phyloP scores from a whole-genome alignment of 1,140 invertebrate species.

The Ceratoteleas bidentatus region DNA sequence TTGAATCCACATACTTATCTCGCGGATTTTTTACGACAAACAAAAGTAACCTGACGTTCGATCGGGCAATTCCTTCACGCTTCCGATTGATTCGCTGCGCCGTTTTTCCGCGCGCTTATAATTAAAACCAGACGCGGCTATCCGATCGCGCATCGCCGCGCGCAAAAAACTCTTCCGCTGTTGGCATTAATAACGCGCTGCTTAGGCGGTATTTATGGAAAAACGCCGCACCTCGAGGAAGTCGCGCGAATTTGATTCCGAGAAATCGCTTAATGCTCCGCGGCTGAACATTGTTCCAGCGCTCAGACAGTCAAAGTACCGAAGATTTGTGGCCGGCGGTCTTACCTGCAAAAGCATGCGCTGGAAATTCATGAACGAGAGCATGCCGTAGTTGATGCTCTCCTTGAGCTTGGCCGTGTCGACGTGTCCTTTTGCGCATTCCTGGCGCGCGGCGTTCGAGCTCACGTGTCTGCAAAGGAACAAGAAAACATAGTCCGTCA shows the following conservation, averaged over 20 bases:
- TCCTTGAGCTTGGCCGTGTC: constrained; percentile 78
- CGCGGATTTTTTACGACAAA: too few species aligned
- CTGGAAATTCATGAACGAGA: constrained; percentile 79
- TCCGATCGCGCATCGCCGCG: too few species aligned
- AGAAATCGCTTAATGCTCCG: constrained; percentile 14
- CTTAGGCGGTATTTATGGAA: neutral
- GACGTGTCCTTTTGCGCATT: constrained; percentile 75
- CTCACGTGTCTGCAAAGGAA: constrained; percentile 78
- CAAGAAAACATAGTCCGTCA: too few species aligned
- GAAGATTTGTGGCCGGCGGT: constrained; percentile 17
- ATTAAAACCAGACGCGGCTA: too few species aligned
- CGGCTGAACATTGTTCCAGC: constrained; percentile 23
- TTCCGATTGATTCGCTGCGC: neutral
- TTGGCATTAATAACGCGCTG: neutral
- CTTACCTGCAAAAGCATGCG: constrained; percentile 77
- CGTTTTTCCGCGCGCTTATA: too few species aligned
- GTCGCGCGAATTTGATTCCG: neutral
- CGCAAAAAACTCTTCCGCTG: too few species aligned
- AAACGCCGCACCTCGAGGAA: neutral
- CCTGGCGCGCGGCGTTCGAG: constrained; percentile 66
- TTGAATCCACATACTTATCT: too few species aligned
- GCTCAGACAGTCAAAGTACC: constrained; percentile 21
- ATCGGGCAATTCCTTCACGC: neutral
- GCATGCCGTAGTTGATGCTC: constrained; percentile 78
- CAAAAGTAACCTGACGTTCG: too few species aligned